These are phyloP conservation scores for Cydia splendana DNA, from an alignment of 1,140 invertebrate species.

Conservation along the genomic window DNA sequence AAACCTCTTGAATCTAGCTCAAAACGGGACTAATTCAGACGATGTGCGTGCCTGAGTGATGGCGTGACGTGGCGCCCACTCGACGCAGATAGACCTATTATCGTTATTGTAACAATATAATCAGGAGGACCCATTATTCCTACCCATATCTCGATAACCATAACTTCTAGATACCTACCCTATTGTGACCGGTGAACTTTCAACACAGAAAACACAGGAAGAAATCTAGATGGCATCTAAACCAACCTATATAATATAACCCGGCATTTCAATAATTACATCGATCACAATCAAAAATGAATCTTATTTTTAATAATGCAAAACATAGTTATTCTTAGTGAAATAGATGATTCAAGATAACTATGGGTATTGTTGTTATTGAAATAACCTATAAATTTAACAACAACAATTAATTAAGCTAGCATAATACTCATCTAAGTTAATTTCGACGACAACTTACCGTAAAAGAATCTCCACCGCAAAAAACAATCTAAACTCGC, in stretches of 20 bases:
- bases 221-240: neutral
- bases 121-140: neutral
- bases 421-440: neutral
- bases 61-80: conserved; percentile 17
- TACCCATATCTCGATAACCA: conserved; percentile 10
- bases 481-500: conserved; percentile 15
- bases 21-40: neutral
- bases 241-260: neutral
- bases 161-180: neutral
- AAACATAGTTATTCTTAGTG: neutral
- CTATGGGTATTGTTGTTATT: neutral
- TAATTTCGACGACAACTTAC: conserved; percentile 3
- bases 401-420: neutral
- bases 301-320: neutral
- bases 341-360: neutral
- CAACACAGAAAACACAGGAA: neutral
- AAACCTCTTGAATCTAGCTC: neutral
- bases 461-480: conserved; percentile 8
- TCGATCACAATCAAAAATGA: neutral
- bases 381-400: neutral
- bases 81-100: conserved; percentile 21
- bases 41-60: conserved; percentile 6
- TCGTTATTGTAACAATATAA: conserved; percentile 24
- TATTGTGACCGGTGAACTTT: neutral
- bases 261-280: neutral